Conservation (phyloP, 1,140 invertebrate species). For the Sinonovacula constricta region DNA sequence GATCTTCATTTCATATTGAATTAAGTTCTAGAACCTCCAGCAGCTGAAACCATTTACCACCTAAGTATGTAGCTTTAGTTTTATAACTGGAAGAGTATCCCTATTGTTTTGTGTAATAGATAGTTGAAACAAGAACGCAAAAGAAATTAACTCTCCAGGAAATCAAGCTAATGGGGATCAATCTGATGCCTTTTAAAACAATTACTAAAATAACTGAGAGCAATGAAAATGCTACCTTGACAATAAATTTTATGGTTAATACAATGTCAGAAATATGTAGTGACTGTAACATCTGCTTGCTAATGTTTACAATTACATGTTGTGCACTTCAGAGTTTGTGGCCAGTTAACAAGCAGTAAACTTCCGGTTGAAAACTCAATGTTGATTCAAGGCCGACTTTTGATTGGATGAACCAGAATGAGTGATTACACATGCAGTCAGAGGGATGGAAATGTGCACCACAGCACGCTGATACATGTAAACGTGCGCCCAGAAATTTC, state of each 20-base stretch:
- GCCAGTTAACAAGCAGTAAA: no score
- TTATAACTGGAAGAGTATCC: slow-evolving; percentile 43
- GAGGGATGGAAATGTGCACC: no score
- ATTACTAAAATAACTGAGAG: slow-evolving; percentile 12
- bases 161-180: background rate
- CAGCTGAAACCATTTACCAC: slow-evolving; percentile 54
- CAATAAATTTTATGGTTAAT: slow-evolving; percentile 25
- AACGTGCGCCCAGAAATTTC: no score
- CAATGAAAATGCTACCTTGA: slow-evolving; percentile 53
- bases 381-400: no score
- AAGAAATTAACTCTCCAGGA: slow-evolving; percentile 25
- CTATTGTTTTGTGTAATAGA: background rate
- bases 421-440: no score
- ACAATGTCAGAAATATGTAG: slow-evolving; percentile 41
- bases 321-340: no score
- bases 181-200: slow-evolving; percentile 33
- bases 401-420: no score
- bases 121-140: background rate
- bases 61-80: slow-evolving; percentile 48
- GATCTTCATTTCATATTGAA: slow-evolving; percentile 23
- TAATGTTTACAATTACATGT: no score
- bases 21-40: slow-evolving; percentile 35
- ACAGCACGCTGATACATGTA: no score
- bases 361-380: no score
- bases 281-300: no score